Percentiles rank a stretch among this genome's conserved stretches.
phyloP scores from a whole-genome alignment of 2,113 vertebrate genomes.

The Larimichthys polyactis region DNA sequence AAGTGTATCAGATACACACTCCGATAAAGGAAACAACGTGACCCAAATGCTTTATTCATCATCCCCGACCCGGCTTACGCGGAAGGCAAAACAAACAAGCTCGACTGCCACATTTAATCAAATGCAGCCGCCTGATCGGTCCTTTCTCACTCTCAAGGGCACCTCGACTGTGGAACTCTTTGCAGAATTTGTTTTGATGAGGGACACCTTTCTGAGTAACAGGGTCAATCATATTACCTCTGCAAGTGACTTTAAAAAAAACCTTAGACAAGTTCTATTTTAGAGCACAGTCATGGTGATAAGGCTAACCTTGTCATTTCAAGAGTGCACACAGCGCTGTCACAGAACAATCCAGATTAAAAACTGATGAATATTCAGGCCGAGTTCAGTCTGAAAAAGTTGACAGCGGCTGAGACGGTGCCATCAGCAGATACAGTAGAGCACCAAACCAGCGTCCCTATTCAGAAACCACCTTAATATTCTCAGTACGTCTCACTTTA shows the following conservation, averaged over 20 bases:
- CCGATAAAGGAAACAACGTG: conserved; percentile 52
- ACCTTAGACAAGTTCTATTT: conserved; percentile 20
- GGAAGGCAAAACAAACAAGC: conserved; percentile 67
- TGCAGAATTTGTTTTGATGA: conserved; percentile 45
- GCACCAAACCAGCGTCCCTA: conserved; percentile 39
- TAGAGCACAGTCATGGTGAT: conserved; percentile 17
- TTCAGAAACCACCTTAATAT: conserved; percentile 75
- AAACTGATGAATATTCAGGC: conserved; percentile 65
- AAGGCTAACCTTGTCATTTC: conserved; percentile 45
- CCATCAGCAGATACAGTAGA: conserved; percentile 63
- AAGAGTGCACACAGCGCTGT: conserved; percentile 11
- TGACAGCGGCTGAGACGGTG: conserved; percentile 32
- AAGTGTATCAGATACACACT: conserved; percentile 50
- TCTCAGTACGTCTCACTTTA: conserved; percentile 55
- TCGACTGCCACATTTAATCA: conserved; percentile 66
- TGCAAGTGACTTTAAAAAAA: conserved; percentile 18
- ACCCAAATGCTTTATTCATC: conserved; percentile 70
- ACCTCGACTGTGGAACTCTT: conserved; percentile 54
- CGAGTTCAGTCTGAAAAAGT: conserved; percentile 20
- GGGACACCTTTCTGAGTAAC: conserved; percentile 49
- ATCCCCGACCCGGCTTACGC: conserved; percentile 36
- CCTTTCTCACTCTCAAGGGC: conserved; percentile 60
- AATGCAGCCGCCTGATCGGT: conserved; percentile 30
- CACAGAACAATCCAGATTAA: conserved; percentile 49
- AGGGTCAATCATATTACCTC: conserved; percentile 54